Evolutionary conservation across 2,888 invertebrate species (phyloP), one percentile per base, ranked within the genome.

Genomic region (Plutella xylostella): DNA sequence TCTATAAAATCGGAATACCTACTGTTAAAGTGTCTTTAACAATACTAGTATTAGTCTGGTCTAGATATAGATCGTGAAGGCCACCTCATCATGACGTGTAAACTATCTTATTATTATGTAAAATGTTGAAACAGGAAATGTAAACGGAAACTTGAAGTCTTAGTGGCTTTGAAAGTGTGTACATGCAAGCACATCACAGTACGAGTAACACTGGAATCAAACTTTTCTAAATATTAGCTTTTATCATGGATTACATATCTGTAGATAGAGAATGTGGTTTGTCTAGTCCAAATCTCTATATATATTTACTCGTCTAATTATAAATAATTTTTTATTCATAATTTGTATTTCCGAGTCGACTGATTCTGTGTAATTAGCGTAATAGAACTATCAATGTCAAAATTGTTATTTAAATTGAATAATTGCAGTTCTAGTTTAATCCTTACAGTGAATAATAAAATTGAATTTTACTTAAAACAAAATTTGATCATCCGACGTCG

Each of bases 201-300:
- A 60, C 74, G 69, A 52, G 65, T 57, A 61, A 71, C 75, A 76
- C 72, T 70, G 68, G 70, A 72, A 61, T 72, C 76, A 79, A 75
- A 73, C 22, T 75, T 78, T 78, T 80, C 68, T 77, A 76, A 63
- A 63, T 69, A 72, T 77, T 80, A 80, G 77, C 71, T 73, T 79
- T 78, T 83, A 83, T 83, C 83, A 82, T 83, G 75, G 79, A 78
- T 82, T 72, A 83, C 83, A 83, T 83, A 83, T 83, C 83, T 83
- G 77, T 83, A 83, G 83, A 76, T 83, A 82, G 83, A 79, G 56
- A 72, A 80, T 73, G 79, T 79, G 80, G 72, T 79, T 79, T 78
- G 76, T 76, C 77, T 83, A 82, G 80, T 80, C 73, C 83, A 82
- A 80, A 79, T 77, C 77, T 79, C 78, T 74, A 76, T 72, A 71